Evolutionary conservation across 2,888 invertebrate genomes (phyloP).

Genomic region (Ramazzottius varieornatus): DNA sequence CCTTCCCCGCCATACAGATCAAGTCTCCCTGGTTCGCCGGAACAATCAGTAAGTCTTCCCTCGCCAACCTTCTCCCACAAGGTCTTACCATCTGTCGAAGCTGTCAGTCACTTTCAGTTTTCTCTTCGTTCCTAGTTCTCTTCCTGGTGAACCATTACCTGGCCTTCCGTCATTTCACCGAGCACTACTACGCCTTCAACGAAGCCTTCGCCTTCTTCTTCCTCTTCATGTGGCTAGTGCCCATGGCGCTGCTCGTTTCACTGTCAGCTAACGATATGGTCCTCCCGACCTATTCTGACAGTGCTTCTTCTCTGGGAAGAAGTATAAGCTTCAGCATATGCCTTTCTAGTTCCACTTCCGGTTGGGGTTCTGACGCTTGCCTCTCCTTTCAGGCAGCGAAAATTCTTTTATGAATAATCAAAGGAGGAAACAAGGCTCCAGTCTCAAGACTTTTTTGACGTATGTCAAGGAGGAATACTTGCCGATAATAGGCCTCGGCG

Average conservation of each 20-base stretch:
- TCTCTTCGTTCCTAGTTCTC: not conserved
- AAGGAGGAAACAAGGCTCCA: not conserved
- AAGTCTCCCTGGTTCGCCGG: not conserved
- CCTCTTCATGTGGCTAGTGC: not conserved
- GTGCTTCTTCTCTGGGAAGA: not conserved
- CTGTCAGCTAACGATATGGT: conserved; percentile 1
- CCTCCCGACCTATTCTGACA: not conserved
- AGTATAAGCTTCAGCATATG: not conserved
- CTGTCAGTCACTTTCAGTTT: not conserved
- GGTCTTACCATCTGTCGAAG: not conserved
- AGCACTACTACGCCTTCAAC: not conserved
- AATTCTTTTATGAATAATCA: not conserved
- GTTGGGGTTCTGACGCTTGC: not conserved
- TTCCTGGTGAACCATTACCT: not conserved
- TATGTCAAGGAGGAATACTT: not conserved
- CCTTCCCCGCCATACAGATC: not conserved
- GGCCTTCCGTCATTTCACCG: not conserved
- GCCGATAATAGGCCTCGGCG: not conserved
- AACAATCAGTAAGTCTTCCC: not conserved
- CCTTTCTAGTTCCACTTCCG: not conserved
- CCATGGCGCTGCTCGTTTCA: not conserved
- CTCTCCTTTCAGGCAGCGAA: not conserved
- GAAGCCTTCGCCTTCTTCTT: not conserved
- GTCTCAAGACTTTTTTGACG: not conserved
- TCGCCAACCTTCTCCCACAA: not conserved